Evolutionary conservation across 2,113 vertebrate genomes (phyloP).

Genomic region (Procavia capensis): DNA sequence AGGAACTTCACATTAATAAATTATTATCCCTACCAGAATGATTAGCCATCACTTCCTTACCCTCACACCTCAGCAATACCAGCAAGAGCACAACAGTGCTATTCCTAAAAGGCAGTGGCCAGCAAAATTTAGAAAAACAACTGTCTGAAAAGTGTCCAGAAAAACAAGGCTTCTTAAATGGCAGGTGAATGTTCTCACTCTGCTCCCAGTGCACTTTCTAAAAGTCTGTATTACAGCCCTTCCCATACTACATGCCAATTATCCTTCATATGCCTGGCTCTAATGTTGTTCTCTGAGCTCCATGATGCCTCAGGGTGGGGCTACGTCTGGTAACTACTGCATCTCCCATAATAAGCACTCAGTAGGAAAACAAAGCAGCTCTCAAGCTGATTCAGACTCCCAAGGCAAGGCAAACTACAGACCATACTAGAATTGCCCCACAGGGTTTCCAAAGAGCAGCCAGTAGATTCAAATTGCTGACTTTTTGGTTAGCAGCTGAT

Average conservation of each 20-base stretch:
- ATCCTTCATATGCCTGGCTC: not conserved
- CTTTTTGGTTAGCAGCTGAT: too few species aligned
- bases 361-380: not conserved
- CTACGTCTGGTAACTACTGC: not conserved
- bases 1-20: conserved; percentile 61
- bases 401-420: too few species aligned
- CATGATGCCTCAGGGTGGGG: not conserved
- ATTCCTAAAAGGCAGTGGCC: conserved; percentile 41
- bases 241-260: not conserved
- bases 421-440: too few species aligned
- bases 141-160: conserved; percentile 12
- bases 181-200: not conserved
- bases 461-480: too few species aligned
- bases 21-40: conserved; percentile 46
- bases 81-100: conserved; percentile 40
- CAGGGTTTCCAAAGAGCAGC: too few species aligned
- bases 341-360: not conserved
- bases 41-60: conserved; percentile 75
- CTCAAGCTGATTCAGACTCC: too few species aligned
- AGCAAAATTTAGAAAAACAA: conserved; percentile 23
- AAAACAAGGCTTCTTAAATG: conserved; percentile 21
- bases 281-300: not conserved
- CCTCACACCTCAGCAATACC: conserved; percentile 39
- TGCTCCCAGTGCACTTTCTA: not conserved
- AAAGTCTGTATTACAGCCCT: not conserved